phyloP scores from a whole-genome alignment of 2,113 vertebrate species.

The Ciconia maguari region DNA sequence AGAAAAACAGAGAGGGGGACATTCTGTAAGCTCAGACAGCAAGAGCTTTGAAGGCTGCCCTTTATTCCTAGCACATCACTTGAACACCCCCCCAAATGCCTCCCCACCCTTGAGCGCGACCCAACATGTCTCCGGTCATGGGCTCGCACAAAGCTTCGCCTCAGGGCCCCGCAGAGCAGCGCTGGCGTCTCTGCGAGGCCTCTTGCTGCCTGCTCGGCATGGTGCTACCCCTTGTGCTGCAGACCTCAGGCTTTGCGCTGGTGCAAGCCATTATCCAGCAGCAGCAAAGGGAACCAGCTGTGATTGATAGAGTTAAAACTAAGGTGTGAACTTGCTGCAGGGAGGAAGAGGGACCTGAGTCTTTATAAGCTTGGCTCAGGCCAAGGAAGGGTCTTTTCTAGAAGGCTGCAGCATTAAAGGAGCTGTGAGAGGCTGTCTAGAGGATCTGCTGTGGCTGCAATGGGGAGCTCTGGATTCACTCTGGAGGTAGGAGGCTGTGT shows the following conservation, averaged over 20 bases:
- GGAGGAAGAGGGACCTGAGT: background rate
- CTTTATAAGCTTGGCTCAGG: background rate
- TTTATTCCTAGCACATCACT: background rate
- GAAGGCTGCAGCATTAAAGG: rapidly evolving
- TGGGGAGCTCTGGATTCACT: background rate
- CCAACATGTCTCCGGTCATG: rapidly evolving
- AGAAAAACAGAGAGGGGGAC: rapidly evolving
- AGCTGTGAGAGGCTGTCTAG: background rate
- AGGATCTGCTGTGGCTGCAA: rapidly evolving
- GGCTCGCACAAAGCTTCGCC: background rate
- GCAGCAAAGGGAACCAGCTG: background rate
- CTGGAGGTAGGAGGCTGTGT: background rate
- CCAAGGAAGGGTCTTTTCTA: rapidly evolving
- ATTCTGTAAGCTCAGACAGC: background rate
- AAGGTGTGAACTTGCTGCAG: background rate
- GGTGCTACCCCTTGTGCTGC: background rate
- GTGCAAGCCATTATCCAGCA: rapidly evolving
- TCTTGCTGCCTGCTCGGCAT: rapidly evolving
- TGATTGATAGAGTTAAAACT: rapidly evolving
- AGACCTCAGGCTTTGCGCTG: background rate
- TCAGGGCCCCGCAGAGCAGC: rapidly evolving
- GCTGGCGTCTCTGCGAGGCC: background rate
- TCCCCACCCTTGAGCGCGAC: background rate
- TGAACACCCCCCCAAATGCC: too few relatives aligned
- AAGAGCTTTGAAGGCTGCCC: background rate